Conservation (phyloP, 2,888 invertebrate species). For the Rugalucina vietnamica region DNA sequence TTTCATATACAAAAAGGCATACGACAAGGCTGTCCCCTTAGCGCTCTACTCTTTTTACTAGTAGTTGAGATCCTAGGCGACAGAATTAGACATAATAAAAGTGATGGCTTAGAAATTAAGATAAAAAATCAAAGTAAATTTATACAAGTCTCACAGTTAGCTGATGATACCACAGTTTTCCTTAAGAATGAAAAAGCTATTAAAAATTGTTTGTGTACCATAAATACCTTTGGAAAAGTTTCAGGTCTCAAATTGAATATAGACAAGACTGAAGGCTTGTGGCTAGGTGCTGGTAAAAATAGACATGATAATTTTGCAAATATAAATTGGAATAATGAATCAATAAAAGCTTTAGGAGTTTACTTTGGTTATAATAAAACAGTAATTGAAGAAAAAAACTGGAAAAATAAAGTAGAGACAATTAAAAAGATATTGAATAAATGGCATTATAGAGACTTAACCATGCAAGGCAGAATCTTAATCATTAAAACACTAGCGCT, state of each 20-base stretch:
- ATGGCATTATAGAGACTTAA: neutral
- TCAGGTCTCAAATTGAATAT: too few species aligned
- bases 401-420: too few species aligned
- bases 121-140: neutral
- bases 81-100: neutral
- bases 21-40: neutral
- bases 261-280: neutral
- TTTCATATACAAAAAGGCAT: too few species aligned
- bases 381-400: neutral
- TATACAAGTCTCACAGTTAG: neutral
- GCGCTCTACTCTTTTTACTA: neutral
- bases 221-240: neutral
- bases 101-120: neutral
- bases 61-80: neutral
- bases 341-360: neutral
- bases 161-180: neutral
- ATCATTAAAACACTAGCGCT: neutral
- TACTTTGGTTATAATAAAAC: neutral
- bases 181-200: neutral
- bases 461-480: neutral
- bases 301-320: neutral
- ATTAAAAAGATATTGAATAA: neutral
- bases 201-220: neutral
- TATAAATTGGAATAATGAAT: neutral
- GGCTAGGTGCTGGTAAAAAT: neutral